These are phyloP conservation scores for Diplazon laetatorius DNA, from an alignment of 2,888 invertebrate species.

Conservation along the genomic window DNA sequence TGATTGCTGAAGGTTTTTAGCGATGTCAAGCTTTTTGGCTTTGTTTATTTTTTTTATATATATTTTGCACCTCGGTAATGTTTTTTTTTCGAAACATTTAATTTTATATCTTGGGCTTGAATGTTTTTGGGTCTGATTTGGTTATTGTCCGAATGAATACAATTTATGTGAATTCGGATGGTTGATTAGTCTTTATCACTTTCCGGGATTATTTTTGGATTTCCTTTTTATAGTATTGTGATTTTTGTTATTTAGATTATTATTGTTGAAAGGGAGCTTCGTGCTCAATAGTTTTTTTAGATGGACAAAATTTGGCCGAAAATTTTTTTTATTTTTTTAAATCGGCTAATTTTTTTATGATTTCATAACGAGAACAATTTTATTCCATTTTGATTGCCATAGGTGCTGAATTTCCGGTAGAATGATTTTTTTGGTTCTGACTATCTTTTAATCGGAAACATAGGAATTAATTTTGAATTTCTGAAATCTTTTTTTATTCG, in stretches of 20 bases:
- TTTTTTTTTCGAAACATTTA: too few species aligned
- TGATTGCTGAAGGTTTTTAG: constrained; percentile 38
- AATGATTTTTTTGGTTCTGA: too few species aligned
- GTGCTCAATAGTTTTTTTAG: background rate
- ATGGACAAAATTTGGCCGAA: background rate
- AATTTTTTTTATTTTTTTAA: background rate
- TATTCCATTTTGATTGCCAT: background rate
- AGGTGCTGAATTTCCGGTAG: background rate
- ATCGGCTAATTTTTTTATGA: background rate
- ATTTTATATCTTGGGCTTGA: too few species aligned
- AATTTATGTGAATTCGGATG: too few species aligned
- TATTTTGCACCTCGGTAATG: too few species aligned
- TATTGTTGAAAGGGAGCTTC: background rate
- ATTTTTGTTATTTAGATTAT: constrained; percentile 10
- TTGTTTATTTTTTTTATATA: too few species aligned
- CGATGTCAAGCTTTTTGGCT: background rate
- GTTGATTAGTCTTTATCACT: too few species aligned
- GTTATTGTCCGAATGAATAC: background rate
- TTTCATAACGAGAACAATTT: background rate
- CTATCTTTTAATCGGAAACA: too few species aligned
- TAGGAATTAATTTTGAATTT: too few species aligned
- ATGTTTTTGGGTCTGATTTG: background rate
- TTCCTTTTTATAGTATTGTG: background rate
- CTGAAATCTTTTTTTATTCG: too few species aligned
- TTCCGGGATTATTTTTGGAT: background rate